Evolutionary conservation across 35 echinoderm and acorn worm genomes (phyloP).

Genomic region (Heliocidaris tuberculata): DNA sequence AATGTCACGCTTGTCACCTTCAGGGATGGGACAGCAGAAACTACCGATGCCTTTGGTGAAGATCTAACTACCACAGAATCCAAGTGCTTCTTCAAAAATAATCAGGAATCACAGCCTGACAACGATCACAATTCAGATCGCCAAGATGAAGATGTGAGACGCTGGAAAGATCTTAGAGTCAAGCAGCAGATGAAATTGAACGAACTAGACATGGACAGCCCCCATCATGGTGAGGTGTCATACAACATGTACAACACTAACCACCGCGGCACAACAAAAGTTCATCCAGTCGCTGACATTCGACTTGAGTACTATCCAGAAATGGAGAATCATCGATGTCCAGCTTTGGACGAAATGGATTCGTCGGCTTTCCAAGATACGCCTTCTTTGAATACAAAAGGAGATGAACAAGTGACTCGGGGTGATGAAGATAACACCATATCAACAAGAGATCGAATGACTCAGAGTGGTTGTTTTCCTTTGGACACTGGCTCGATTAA

Average conservation of each 20-base stretch:
- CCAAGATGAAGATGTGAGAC: background rate
- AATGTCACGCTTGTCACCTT: background rate
- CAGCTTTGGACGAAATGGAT: background rate
- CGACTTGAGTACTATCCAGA: background rate
- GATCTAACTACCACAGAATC: background rate
- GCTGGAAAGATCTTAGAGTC: background rate
- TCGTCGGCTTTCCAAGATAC: background rate
- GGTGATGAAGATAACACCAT: background rate
- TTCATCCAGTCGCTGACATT: background rate
- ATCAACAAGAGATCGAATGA: background rate
- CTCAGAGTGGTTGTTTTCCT: background rate
- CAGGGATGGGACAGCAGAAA: background rate
- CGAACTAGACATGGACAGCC: background rate
- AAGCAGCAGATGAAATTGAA: background rate
- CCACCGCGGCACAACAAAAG: background rate
- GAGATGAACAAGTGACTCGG: background rate
- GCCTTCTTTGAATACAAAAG: background rate
- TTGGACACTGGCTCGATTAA: background rate
- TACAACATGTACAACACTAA: background rate
- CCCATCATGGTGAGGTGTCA: background rate
- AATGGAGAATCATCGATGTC: background rate
- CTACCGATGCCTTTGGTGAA: background rate
- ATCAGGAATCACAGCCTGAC: background rate
- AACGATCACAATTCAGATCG: background rate
- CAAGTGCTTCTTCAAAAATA: background rate